Base-by-base conservation (phyloP, 2,113 vertebrate species). In the Semicossyphus pulcher region DNA sequence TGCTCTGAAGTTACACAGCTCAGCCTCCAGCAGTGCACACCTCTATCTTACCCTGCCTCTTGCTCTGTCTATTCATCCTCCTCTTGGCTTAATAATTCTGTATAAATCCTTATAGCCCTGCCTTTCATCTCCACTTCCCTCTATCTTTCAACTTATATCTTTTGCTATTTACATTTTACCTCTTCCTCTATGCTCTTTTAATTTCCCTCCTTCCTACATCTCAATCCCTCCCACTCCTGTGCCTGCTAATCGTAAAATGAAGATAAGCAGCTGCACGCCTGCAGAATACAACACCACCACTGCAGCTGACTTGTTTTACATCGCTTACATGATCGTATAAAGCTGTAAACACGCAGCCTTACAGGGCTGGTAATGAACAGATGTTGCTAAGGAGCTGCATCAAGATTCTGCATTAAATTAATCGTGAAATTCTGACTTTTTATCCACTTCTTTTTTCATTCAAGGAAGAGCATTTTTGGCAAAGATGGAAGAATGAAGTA, bases 191-290 rank as follows among this genome's bases (percentile, higher is more conserved):
- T 32, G 48, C 31, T 47, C 44, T 29, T 3, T 32, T 48, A 69
- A 28, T 52, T 5, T 0, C 14, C 31, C 21, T 74, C 49, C 65
- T 25, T 36, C 61, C 74, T 37, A 51, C 71, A 56, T 73, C 53
- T 72, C 34, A 29, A 20, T 65, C 60, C 48, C 51, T 78, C 57
- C 41, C 54, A 60, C 70, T 79, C 57, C 36, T 60, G 52, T n/a
- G 14, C 57, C 49, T 77, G 64, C 71, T 67, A n/a, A 62, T 78
- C 8, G 28, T 81, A 67, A 81, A 74, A 86, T 67, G 86, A 82
- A 77, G 49, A 82, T 71, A 61, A 47, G 58, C 61, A 56, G 58
- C 62, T 70, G 44, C 37, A 53, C 11, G 25, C 36, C 16, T 54
- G 64, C 68, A 78, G 29, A 65, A 77, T 68, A 36, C 74, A 75